Base-by-base conservation (phyloP, 30 jellyfish, hydroid and myxozoan genomes). In the Nemopilema nomurai region DNA sequence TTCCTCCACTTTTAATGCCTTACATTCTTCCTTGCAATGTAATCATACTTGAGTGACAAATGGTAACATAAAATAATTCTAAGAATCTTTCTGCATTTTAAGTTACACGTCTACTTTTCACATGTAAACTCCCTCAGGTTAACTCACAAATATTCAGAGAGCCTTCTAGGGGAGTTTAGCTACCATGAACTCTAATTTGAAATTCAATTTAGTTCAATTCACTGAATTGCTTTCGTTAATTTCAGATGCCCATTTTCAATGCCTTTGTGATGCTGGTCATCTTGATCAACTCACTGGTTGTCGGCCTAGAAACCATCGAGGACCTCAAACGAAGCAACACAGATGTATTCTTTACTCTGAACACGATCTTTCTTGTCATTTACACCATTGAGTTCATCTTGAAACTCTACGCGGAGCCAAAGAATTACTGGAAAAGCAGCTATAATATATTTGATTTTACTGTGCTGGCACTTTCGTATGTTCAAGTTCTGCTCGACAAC, bases 251-350 rank as follows among this genome's bases (percentile, higher is more conserved):
- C 4, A 52, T 79, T 7, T 90, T 90, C 86, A 84, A 86, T 75
- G 85, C 82, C 0, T 90, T 84, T 62, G 86, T 90, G 80, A 90
- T 90, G 97, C 62, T 90, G 7, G 57, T 85, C 68, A 90, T 90
- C 62, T 74, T 88, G 23, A 79, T 90, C 72, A 85, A 90, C 50
- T 95, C 97, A 17, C 71, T 90, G n/a, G 97, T 90, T 27, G 78
- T 90, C 79, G 97, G 97, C 24, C 89, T 90, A 8, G 97, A 84
- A 51, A 90, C 97, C 24, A 77, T 71, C 18, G 92, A 71, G 66
- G 74, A 74, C 20, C 73, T 79, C 23, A 90, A 84, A 33, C 41
- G 27, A 32, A 31, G 29, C 32, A 32, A 85, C 32, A 77, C 81
- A 8, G 77, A 51, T 0, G 69, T 69, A 24, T 90, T 90, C 78